Evolutionary conservation across 2,797 vertebrate species (phyloP).

Genomic region (Paguma larvata): DNA sequence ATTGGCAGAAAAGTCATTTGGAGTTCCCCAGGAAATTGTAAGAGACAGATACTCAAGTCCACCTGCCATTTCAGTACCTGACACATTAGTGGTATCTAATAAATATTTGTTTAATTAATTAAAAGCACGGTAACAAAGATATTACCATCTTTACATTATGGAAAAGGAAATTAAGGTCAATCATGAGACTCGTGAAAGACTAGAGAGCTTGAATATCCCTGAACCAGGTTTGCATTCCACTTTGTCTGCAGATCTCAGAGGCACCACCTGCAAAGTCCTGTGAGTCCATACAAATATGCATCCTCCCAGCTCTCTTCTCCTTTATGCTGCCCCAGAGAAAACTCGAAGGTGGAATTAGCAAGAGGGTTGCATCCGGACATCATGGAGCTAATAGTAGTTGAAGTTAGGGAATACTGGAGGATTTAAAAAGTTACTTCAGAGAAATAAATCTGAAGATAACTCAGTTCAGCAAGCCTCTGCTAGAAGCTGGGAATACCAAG

Average conservation of each 20-base stretch:
- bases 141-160: neutral
- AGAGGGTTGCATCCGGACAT: neutral
- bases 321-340: neutral
- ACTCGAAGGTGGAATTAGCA: neutral
- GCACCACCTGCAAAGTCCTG: neutral
- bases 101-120: conserved; percentile 24
- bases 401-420: neutral
- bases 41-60: neutral
- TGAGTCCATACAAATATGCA: neutral
- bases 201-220: neutral
- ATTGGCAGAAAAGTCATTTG: neutral
- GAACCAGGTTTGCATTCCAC: neutral
- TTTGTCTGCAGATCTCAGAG: neutral
- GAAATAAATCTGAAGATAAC: neutral
- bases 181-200: neutral
- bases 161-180: neutral
- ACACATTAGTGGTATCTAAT: neutral
- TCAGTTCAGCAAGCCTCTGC: neutral
- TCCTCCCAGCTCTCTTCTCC: neutral
- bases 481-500: neutral
- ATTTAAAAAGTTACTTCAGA: conserved; percentile 37
- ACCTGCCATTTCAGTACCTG: neutral
- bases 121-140: neutral
- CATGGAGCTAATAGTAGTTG: neutral
- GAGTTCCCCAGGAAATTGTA: neutral